A percentile compares a stretch with the other conserved stretches of the same genome.
Conservation (phyloP, 2,888 invertebrate genomes). For the Cerceris rybyensis region DNA sequence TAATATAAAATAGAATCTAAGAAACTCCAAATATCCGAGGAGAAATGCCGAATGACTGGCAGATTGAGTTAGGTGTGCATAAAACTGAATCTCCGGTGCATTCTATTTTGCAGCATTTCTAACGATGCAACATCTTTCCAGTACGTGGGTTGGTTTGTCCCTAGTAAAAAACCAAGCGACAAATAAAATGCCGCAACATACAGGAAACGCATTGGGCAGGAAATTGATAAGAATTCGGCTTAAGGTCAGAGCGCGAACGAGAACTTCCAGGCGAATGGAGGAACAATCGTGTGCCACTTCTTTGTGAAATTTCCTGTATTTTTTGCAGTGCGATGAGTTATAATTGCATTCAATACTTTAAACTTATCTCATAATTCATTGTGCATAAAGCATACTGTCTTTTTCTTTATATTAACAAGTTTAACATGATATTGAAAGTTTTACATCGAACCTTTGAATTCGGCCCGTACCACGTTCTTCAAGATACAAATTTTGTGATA, state of each 20-base stretch:
- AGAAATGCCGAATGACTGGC: slow-evolving; percentile 55
- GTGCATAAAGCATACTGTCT: too few species aligned
- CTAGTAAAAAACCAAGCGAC: background rate
- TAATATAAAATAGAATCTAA: background rate
- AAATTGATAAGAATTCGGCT: slow-evolving; percentile 8
- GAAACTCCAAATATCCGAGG: slow-evolving; percentile 4
- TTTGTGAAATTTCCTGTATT: background rate
- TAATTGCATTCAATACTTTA: background rate
- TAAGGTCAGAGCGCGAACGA: slow-evolving; percentile 1
- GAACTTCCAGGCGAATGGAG: background rate
- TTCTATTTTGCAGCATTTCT: slow-evolving; percentile 16
- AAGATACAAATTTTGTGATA: too few species aligned
- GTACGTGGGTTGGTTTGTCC: slow-evolving; percentile 7
- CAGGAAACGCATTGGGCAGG: background rate
- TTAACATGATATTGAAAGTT: too few species aligned
- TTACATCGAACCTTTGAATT: too few species aligned
- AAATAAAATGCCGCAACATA: background rate
- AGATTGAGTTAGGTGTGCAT: slow-evolving; percentile 23
- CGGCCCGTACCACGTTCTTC: too few species aligned
- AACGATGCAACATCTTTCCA: background rate
- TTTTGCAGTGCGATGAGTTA: background rate
- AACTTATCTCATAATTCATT: too few species aligned
- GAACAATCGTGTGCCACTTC: background rate
- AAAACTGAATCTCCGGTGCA: background rate
- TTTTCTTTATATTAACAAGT: too few species aligned